A percentile compares a stretch with the other conserved stretches of the same genome.
Evolutionary conservation across 1,140 invertebrate genomes (phyloP).

Genomic region (Anoplolepis gracilipes): DNA sequence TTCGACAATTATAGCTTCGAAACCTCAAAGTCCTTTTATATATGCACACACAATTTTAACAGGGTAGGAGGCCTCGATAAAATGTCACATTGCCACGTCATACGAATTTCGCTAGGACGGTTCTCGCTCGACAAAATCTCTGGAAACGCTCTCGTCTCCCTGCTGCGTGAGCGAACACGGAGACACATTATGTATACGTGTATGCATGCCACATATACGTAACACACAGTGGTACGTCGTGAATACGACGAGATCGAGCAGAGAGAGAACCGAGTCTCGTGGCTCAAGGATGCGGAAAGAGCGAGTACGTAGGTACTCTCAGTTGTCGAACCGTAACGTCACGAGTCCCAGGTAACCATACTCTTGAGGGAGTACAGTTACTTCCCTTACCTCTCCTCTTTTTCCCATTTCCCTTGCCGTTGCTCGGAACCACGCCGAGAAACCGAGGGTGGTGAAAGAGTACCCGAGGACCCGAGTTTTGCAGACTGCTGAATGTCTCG

Average conservation of each 20-base stretch:
- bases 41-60: background rate
- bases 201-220: slow-evolving; percentile 1
- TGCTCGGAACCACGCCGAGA: slow-evolving; percentile 30
- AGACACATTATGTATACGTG: background rate
- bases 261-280: slow-evolving; percentile 46
- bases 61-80: slow-evolving; percentile 37
- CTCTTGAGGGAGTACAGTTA: slow-evolving; percentile 58
- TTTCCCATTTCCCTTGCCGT: background rate
- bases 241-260: slow-evolving; percentile 40
- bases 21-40: background rate
- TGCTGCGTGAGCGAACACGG: slow-evolving; percentile 42
- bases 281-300: slow-evolving; percentile 74
- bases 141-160: slow-evolving; percentile 52
- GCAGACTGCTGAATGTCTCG: background rate
- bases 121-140: slow-evolving; percentile 47
- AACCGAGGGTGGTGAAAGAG: background rate
- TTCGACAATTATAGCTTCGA: slow-evolving; percentile 41
- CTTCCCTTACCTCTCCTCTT: background rate
- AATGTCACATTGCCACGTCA: slow-evolving; percentile 3
- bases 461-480: background rate
- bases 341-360: slow-evolving; percentile 61
- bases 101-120: slow-evolving; percentile 12
- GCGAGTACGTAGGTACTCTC: slow-evolving; percentile 65
- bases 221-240: background rate
- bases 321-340: slow-evolving; percentile 71